phyloP scores from a whole-genome alignment of 2,797 vertebrate genomes.

The Sebastolobus altivelis region DNA sequence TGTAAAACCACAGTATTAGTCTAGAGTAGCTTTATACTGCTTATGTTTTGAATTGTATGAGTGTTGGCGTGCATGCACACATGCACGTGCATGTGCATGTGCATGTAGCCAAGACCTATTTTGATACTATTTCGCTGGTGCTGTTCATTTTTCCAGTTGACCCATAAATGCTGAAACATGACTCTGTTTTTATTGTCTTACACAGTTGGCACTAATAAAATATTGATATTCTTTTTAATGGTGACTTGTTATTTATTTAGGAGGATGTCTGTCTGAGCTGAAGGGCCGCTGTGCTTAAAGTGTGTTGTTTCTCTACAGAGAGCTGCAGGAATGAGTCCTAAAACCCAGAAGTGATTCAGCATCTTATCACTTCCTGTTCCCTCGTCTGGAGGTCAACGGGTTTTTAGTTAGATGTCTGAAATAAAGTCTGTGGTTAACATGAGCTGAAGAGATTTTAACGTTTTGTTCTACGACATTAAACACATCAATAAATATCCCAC shows the following conservation, averaged over 20 bases:
- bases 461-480: too few species aligned
- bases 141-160: constrained; percentile 28
- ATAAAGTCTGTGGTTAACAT: too few species aligned
- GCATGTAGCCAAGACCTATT: constrained; percentile 4
- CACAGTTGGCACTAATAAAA: constrained; percentile 59
- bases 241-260: constrained; percentile 39
- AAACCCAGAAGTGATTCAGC: too few species aligned
- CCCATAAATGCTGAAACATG: constrained; percentile 6
- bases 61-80: not conserved
- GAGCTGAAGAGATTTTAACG: too few species aligned
- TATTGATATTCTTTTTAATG: constrained; percentile 50
- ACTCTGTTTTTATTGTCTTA: constrained; percentile 46
- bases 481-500: too few species aligned
- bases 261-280: not conserved
- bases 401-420: too few species aligned
- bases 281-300: not conserved
- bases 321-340: too few species aligned
- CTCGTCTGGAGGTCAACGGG: too few species aligned
- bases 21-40: not conserved
- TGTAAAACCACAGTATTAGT: not conserved
- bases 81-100: not conserved
- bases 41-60: not conserved
- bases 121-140: not conserved
- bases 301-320: not conserved
- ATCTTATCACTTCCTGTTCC: too few species aligned